A percentile compares a stretch with the other conserved stretches of the same genome.
Conservation (phyloP, 2,113 vertebrate genomes). For the Nycticorax nycticorax region DNA sequence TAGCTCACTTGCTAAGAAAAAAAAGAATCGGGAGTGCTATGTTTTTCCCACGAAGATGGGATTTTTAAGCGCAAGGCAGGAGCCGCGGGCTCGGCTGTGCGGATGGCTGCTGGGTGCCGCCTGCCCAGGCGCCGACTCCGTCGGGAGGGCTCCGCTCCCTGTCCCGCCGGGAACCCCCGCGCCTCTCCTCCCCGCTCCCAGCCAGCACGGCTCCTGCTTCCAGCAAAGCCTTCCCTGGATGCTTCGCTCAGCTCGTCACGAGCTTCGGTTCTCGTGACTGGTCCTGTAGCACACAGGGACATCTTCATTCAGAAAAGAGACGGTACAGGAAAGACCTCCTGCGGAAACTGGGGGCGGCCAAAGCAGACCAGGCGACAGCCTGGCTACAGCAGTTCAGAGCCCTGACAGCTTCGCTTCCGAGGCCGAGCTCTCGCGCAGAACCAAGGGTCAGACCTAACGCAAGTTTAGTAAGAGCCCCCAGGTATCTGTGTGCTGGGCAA, state of each 20-base stretch:
- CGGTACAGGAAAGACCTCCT: neutral
- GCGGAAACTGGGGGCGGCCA: neutral
- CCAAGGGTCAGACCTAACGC: neutral
- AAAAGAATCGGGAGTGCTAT: neutral
- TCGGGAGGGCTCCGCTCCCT: neutral
- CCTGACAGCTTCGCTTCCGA: neutral
- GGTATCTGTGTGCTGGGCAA: neutral
- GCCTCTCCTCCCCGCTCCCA: neutral
- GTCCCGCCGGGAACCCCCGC: neutral
- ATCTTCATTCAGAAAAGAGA: neutral
- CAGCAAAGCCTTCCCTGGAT: neutral
- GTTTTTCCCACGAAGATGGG: neutral
- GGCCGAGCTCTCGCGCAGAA: neutral
- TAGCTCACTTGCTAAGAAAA: neutral
- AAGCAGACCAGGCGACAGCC: neutral
- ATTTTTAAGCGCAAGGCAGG: fast-evolving
- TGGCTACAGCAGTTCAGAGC: neutral
- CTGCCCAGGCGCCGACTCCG: fast-evolving
- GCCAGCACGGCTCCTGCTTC: neutral
- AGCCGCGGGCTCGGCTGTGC: neutral
- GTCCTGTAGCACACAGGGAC: neutral
- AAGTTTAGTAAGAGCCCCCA: neutral
- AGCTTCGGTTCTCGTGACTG: neutral
- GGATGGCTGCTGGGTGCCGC: neutral
- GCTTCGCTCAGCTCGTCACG: neutral